Conservation (phyloP, 2,113 vertebrate species). For the Bothrops jararaca region DNA sequence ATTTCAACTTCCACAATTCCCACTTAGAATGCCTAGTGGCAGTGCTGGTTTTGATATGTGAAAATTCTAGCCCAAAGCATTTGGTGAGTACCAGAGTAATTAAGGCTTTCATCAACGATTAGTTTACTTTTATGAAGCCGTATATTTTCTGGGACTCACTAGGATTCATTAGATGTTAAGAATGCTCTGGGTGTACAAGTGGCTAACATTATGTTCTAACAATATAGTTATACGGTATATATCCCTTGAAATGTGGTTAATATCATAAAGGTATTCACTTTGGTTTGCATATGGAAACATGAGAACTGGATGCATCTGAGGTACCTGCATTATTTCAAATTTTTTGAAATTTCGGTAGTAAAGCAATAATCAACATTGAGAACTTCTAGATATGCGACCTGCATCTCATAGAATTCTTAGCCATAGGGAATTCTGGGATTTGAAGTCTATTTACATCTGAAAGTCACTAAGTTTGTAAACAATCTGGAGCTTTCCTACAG, state of each 20-base stretch:
- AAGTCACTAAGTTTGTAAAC: not conserved
- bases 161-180: not conserved
- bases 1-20: not conserved
- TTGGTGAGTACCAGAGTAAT: not conserved
- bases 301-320: not conserved
- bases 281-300: not conserved
- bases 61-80: not conserved
- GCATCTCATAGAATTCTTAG: not conserved
- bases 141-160: not conserved
- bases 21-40: not conserved
- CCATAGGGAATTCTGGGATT: not conserved
- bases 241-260: not conserved
- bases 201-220: not conserved
- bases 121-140: not conserved
- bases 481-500: not conserved
- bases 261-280: not conserved
- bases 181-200: not conserved
- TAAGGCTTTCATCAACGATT: not conserved
- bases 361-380: not conserved
- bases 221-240: not conserved
- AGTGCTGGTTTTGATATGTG: not conserved
- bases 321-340: not conserved
- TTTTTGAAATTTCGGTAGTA: not conserved
- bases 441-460: not conserved
- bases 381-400: not conserved